phyloP scores from a whole-genome alignment of 2,113 vertebrate genomes.

The Nothocercus julius region DNA sequence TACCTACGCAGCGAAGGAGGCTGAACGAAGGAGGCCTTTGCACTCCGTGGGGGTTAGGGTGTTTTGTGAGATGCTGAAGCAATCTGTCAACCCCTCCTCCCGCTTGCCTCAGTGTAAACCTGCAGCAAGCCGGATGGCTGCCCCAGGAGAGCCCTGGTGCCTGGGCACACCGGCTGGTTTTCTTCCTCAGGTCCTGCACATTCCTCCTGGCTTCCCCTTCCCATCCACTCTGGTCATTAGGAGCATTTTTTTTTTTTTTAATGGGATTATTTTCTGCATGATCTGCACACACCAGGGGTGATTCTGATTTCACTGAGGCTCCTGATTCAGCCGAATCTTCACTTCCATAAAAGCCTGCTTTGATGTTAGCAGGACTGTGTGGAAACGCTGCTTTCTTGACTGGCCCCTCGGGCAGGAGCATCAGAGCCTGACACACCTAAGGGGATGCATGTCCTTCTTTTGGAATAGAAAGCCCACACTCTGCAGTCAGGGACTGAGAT shows the following conservation, averaged over 20 bases:
- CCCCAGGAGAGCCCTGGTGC: accelerated
- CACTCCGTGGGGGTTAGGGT: background rate
- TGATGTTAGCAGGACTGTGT: accelerated
- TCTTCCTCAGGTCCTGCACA: accelerated
- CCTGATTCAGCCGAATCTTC: background rate
- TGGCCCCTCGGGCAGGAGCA: background rate
- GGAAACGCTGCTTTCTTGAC: background rate
- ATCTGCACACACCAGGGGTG: accelerated
- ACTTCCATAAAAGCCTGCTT: background rate
- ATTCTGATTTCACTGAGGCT: background rate
- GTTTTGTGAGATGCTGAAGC: slow-evolving; percentile 34
- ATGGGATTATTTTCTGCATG: background rate
- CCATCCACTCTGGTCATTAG: no score
- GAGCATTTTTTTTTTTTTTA: background rate
- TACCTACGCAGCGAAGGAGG: background rate
- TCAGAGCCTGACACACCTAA: accelerated
- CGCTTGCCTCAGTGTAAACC: accelerated
- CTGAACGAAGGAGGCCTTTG: background rate
- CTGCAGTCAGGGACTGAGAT: background rate
- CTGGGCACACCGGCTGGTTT: background rate
- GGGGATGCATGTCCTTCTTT: accelerated
- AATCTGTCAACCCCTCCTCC: background rate
- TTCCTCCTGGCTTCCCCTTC: background rate
- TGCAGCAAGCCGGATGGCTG: accelerated
- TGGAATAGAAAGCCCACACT: background rate